Conservation (phyloP, 2,113 vertebrate genomes). For the Mirza zaza region DNA sequence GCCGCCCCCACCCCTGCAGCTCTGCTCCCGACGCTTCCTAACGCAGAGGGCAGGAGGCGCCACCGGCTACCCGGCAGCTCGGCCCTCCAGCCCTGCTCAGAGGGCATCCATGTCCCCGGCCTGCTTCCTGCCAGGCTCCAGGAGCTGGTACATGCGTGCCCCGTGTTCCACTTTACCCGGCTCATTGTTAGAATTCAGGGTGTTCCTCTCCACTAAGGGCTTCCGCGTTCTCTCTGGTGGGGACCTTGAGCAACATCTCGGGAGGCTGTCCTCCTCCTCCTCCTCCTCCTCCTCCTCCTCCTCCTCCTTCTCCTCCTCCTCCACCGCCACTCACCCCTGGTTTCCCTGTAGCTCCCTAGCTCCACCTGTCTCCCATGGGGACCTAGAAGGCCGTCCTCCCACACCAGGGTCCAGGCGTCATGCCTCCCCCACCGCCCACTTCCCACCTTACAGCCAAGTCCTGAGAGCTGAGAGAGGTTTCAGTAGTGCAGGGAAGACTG, state of each 20-base stretch:
- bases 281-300: no score
- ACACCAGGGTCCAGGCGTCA: fast-evolving
- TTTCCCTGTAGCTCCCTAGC: not conserved
- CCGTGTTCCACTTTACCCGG: fast-evolving
- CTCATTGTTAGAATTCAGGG: not conserved
- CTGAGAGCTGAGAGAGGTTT: not conserved
- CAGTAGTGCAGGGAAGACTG: not conserved
- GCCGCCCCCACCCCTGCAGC: not conserved
- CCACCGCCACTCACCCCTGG: not conserved
- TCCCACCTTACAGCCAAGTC: not conserved
- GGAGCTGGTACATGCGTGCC: not conserved
- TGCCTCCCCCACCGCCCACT: not conserved
- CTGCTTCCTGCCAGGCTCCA: not conserved
- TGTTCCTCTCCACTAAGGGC: not conserved
- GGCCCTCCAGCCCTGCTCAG: fast-evolving
- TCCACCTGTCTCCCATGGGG: not conserved
- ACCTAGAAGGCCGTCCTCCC: not conserved
- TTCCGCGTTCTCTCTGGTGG: not conserved
- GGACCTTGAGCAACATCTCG: not conserved
- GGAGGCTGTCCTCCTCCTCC: not conserved
- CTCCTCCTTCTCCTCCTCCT: no score
- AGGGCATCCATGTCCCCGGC: not conserved
- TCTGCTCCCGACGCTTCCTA: fast-evolving
- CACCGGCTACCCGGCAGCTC: no score
- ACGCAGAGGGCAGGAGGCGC: not conserved